phyloP scores from a whole-genome alignment of 2,888 invertebrate species.

The Apodemia zela region DNA sequence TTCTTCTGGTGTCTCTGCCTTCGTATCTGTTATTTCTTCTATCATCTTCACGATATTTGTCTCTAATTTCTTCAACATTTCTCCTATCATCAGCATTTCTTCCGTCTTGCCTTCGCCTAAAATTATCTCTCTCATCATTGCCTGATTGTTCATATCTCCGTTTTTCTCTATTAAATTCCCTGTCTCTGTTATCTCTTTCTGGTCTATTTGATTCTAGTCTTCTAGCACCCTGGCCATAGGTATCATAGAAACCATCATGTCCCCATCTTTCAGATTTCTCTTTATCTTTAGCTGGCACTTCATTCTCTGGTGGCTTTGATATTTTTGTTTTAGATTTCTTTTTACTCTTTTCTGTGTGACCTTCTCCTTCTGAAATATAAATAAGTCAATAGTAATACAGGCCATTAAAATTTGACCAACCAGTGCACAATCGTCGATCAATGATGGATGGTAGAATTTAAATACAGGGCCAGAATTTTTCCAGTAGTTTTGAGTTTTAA shows the following conservation, averaged over 20 bases:
- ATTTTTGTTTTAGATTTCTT: constrained; percentile 47
- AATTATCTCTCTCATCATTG: constrained; percentile 23
- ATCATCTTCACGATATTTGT: constrained; percentile 16
- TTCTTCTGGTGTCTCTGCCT: constrained; percentile 22
- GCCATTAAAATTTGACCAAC: too few relatives aligned
- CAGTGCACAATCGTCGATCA: too few relatives aligned
- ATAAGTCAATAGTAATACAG: too few relatives aligned
- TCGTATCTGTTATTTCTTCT: constrained; percentile 24
- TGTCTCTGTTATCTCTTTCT: constrained; percentile 39
- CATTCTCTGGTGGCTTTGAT: constrained; percentile 41
- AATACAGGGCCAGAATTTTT: too few relatives aligned
- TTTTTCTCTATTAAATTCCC: constrained; percentile 28
- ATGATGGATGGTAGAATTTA: too few relatives aligned
- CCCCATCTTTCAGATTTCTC: constrained; percentile 58
- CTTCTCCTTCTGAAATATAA: constrained; percentile 43
- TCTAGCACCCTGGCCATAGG: constrained; percentile 60
- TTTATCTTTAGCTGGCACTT: constrained; percentile 30
- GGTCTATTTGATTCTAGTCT: constrained; percentile 44
- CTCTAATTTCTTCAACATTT: constrained; percentile 21
- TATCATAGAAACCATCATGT: constrained; percentile 70
- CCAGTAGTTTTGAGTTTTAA: too few relatives aligned
- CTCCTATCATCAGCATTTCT: constrained; percentile 15
- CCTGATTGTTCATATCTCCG: constrained; percentile 27
- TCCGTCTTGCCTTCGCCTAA: constrained; percentile 25
- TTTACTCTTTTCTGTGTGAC: constrained; percentile 43